Conservation (phyloP, 2,888 invertebrate genomes). For the Molanna angustata region DNA sequence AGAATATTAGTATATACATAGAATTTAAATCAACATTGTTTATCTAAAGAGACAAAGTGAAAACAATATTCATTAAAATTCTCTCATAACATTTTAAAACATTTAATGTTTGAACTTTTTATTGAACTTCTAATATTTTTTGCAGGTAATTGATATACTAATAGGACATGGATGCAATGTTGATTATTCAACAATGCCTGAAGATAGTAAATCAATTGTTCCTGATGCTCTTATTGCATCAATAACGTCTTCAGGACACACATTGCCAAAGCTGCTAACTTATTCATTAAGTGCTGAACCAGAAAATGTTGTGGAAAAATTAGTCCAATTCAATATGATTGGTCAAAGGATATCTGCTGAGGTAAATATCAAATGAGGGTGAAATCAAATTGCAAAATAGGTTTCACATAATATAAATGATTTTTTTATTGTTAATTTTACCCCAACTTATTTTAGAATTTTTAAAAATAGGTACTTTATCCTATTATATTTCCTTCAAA, state of each 20-base stretch:
- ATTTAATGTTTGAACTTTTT: too few relatives aligned
- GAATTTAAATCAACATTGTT: too few relatives aligned
- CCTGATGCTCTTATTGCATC: slow-evolving; percentile 49
- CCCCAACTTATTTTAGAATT: too few relatives aligned
- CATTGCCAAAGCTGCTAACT: slow-evolving; percentile 42
- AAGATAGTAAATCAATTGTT: slow-evolving; percentile 33
- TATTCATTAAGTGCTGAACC: slow-evolving; percentile 49
- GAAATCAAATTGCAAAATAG: too few relatives aligned
- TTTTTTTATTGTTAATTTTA: too few relatives aligned
- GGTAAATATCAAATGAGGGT: slow-evolving; percentile 11
- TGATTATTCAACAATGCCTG: slow-evolving; percentile 43
- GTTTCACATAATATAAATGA: too few relatives aligned
- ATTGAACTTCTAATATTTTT: too few relatives aligned
- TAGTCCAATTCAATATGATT: slow-evolving; percentile 26
- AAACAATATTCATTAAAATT: too few relatives aligned
- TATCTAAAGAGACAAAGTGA: too few relatives aligned
- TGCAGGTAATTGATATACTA: slow-evolving; percentile 48
- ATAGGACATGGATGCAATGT: slow-evolving; percentile 47
- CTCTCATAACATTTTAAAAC: too few relatives aligned
- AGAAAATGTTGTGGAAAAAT: slow-evolving; percentile 38
- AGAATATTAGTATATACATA: too few relatives aligned
- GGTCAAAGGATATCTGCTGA: slow-evolving; percentile 26
- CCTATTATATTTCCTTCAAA: not conserved
- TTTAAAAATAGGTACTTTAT: too few relatives aligned
- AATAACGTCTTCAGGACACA: slow-evolving; percentile 41